Conservation (phyloP, 2,797 vertebrate species). For the Coregonus sp. region DNA sequence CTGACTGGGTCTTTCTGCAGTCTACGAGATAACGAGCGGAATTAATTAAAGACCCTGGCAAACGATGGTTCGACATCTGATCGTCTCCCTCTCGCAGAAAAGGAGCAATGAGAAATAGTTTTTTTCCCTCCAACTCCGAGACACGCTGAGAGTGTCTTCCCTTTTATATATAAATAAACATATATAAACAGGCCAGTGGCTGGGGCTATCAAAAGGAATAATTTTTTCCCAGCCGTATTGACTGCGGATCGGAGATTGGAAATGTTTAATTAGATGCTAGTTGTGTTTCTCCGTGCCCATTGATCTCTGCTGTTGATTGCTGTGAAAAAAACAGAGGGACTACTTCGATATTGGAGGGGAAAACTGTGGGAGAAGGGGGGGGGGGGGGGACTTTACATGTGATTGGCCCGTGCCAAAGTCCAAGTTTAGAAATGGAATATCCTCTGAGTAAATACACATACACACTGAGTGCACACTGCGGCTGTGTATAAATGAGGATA, state of each 20-base stretch:
- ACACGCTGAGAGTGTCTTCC: conserved; percentile 21
- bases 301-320: conserved; percentile 63
- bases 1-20: conserved; percentile 67
- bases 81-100: conserved; percentile 47
- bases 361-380: conserved; percentile 51
- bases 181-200: conserved; percentile 33
- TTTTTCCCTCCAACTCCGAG: conserved; percentile 41
- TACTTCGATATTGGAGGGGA: conserved; percentile 41
- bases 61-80: conserved; percentile 74
- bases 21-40: conserved; percentile 70
- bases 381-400: conserved; percentile 33
- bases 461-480: background rate
- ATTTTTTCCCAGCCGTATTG: conserved; percentile 57
- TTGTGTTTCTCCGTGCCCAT: conserved; percentile 55
- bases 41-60: conserved; percentile 73
- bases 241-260: conserved; percentile 58
- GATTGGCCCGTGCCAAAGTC: conserved; percentile 38
- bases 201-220: conserved; percentile 61
- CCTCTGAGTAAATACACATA: no score
- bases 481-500: conserved; percentile 20
- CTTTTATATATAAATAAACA: conserved; percentile 49
- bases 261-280: conserved; percentile 68
- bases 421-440: no score
- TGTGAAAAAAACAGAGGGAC: conserved; percentile 30
- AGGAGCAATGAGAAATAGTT: background rate